phyloP scores from a whole-genome alignment of 2,797 vertebrate species.

The Oophaga sylvatica region DNA sequence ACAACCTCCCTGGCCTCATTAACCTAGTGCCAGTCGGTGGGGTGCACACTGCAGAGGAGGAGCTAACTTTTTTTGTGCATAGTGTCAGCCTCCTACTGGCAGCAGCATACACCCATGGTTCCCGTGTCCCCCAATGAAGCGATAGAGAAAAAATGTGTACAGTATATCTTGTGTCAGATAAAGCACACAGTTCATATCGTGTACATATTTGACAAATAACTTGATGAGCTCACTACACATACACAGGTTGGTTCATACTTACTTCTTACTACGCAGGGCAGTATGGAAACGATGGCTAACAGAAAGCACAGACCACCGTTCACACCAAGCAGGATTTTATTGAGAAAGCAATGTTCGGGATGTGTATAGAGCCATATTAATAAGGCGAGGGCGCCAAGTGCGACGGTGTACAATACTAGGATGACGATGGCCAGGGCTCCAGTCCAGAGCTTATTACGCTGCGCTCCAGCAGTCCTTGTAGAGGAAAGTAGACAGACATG shows the following conservation, averaged over 20 bases:
- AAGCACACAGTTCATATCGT: not conserved
- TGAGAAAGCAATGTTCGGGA: conserved; percentile 82
- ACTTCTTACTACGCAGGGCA: conserved; percentile 90
- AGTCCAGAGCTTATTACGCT: conserved; percentile 88
- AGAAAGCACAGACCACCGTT: conserved; percentile 90
- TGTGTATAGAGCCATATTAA: conserved; percentile 89
- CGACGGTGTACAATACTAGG: conserved; percentile 85
- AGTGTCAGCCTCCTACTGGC: too few species aligned
- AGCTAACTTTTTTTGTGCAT: too few species aligned
- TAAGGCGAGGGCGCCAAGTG: conserved; percentile 83
- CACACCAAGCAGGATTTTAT: conserved; percentile 91
- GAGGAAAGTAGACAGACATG: not conserved
- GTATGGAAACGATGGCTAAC: conserved; percentile 89
- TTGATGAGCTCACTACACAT: not conserved
- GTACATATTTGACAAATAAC: too few species aligned
- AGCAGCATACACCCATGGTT: too few species aligned
- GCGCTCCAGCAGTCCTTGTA: conserved; percentile 86
- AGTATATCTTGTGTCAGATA: not conserved
- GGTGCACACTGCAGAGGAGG: too few species aligned
- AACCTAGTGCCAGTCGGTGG: too few species aligned
- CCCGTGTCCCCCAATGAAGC: too few species aligned
- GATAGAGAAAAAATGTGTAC: too few species aligned
- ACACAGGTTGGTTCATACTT: conserved; percentile 66
- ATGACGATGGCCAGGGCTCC: conserved; percentile 88
- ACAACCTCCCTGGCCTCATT: too few species aligned